Evolutionary conservation across 2,113 vertebrate genomes (phyloP).

Genomic region (Colaptes auratus): DNA sequence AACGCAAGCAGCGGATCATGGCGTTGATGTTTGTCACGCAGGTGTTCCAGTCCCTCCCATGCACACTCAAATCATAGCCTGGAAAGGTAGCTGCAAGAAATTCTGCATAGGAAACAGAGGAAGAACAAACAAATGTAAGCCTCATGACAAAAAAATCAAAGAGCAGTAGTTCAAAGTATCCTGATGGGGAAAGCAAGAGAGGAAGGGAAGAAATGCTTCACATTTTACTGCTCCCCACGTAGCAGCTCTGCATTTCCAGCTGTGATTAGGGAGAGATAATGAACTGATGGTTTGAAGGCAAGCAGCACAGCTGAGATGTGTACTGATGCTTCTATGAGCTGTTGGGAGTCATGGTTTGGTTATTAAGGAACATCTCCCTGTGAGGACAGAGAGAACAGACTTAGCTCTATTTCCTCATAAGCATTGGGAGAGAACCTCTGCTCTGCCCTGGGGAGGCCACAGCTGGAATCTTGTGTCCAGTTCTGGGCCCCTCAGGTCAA

Average conservation of each 20-base stretch:
- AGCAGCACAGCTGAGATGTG: neutral
- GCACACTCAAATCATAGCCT: constrained; percentile 75
- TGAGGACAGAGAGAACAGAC: too few species aligned
- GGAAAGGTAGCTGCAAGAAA: constrained; percentile 75
- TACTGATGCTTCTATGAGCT: neutral
- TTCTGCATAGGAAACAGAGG: constrained; percentile 66
- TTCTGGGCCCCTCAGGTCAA: too few species aligned
- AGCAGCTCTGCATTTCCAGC: neutral
- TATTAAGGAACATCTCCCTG: neutral
- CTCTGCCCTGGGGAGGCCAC: too few species aligned
- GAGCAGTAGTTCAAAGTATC: neutral
- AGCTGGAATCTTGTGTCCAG: too few species aligned
- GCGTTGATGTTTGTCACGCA: constrained; percentile 76
- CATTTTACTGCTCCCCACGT: neutral
- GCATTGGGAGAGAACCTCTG: too few species aligned
- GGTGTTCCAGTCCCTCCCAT: constrained; percentile 80
- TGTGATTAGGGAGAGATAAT: neutral
- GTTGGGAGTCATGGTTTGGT: neutral
- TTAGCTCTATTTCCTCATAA: too few species aligned
- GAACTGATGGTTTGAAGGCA: neutral
- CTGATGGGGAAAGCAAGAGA: neutral
- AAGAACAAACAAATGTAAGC: neutral
- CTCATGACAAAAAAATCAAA: neutral
- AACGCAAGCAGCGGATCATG: constrained; percentile 72
- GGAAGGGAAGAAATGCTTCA: neutral